These are phyloP conservation scores for Shargacucullia verbasci DNA, from an alignment of 2,888 invertebrate genomes.

Conservation along the genomic window DNA sequence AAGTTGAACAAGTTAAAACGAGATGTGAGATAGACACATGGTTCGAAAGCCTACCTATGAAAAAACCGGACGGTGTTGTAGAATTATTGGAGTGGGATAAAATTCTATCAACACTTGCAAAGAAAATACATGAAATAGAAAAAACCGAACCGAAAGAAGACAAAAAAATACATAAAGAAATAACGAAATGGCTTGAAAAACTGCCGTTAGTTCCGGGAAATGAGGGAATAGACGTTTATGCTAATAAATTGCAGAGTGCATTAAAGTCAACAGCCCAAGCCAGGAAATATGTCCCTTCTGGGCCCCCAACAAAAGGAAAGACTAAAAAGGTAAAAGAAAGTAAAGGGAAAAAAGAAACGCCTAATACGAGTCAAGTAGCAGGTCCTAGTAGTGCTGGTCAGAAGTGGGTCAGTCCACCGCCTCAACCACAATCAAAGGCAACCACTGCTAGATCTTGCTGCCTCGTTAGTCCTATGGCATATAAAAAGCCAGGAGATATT, in stretches of 20 bases:
- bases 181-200: slow-evolving; percentile 69
- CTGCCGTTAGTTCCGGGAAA: slow-evolving; percentile 64
- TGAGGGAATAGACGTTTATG: slow-evolving; percentile 55
- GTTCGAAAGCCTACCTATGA: slow-evolving; percentile 71
- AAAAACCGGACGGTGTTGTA: slow-evolving; percentile 47
- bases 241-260: slow-evolving; percentile 58
- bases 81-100: slow-evolving; percentile 69
- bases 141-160: slow-evolving; percentile 55
- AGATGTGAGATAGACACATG: slow-evolving; percentile 73
- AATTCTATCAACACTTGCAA: slow-evolving; percentile 68
- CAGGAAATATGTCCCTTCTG: slow-evolving; percentile 64
- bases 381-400: slow-evolving; percentile 51
- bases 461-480: slow-evolving; percentile 16
- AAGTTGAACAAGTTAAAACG: slow-evolving; percentile 75
- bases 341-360: slow-evolving; percentile 16
- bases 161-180: slow-evolving; percentile 68
- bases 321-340: slow-evolving; percentile 33
- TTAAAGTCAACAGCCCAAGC: slow-evolving; percentile 63
- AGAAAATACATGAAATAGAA: slow-evolving; percentile 72
- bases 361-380: slow-evolving; percentile 52
- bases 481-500: slow-evolving; percentile 66
- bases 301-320: slow-evolving; percentile 40
- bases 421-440: slow-evolving; percentile 29
- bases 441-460: slow-evolving; percentile 40
- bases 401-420: slow-evolving; percentile 11